Conservation (phyloP, 2,113 vertebrate species). For the Dendropsophus ebraccatus region DNA sequence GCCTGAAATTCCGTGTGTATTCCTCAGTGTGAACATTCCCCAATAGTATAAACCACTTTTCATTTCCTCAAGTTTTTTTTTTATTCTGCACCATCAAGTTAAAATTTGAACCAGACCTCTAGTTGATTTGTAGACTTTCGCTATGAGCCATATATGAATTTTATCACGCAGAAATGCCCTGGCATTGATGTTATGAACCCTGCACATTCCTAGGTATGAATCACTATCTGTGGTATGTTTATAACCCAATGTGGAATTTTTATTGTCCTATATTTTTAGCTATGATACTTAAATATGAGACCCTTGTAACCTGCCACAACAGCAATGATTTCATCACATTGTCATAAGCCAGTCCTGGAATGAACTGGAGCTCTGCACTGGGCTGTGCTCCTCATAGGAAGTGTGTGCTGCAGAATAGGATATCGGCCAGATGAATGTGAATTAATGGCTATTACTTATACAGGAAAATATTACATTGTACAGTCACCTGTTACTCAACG, state of each 20-base stretch:
- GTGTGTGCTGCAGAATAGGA: background rate
- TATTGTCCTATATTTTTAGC: constrained; percentile 41
- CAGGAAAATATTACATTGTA: too few relatives aligned
- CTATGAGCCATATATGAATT: background rate
- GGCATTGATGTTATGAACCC: background rate
- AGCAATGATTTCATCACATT: constrained; percentile 5
- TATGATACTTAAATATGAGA: constrained; percentile 18
- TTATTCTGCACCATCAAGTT: too few relatives aligned
- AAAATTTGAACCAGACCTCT: too few relatives aligned
- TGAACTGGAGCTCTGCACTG: background rate
- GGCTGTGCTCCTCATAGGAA: background rate
- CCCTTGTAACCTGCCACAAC: constrained; percentile 1
- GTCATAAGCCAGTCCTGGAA: background rate
- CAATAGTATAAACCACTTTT: too few relatives aligned
- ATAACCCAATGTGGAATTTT: constrained; percentile 38
- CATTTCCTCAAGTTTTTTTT: too few relatives aligned
- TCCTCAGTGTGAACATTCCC: too few relatives aligned
- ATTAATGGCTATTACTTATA: background rate
- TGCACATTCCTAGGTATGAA: constrained; percentile 18
- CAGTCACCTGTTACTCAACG: too few relatives aligned
- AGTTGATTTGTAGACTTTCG: too few relatives aligned
- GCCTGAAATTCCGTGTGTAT: too few relatives aligned
- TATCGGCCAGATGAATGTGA: background rate
- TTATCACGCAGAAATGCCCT: background rate
- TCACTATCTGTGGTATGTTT: constrained; percentile 39